Conservation (phyloP, 2,797 vertebrate genomes). For the Peromyscus aztecus region DNA sequence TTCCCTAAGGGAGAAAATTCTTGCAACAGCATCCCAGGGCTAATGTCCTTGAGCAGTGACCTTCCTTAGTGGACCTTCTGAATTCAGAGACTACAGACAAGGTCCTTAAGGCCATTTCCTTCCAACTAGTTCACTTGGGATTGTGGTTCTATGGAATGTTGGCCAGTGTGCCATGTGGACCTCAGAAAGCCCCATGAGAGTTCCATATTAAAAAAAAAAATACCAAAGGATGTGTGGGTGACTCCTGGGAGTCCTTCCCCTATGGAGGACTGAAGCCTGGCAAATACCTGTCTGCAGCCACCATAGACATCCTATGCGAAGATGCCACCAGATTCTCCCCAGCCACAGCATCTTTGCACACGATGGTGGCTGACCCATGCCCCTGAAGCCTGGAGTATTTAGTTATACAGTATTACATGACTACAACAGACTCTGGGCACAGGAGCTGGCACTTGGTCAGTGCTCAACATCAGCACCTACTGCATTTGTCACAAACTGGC, state of each 20-base stretch:
- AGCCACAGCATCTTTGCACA: no score
- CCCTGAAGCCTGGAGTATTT: accelerated
- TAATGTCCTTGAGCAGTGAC: neutral
- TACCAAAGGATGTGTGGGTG: accelerated
- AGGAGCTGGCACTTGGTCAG: accelerated
- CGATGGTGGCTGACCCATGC: accelerated
- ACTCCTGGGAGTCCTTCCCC: no score
- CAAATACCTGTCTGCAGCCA: neutral
- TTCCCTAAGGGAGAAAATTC: neutral
- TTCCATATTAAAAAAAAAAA: accelerated
- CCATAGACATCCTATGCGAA: accelerated
- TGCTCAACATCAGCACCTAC: accelerated
- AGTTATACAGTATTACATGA: accelerated
- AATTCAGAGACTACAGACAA: neutral
- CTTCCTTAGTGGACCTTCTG: neutral
- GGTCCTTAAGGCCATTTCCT: neutral
- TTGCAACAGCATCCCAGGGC: neutral
- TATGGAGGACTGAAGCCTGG: neutral
- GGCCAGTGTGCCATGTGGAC: accelerated
- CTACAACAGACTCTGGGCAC: accelerated
- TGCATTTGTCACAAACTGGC: accelerated
- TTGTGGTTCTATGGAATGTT: accelerated
- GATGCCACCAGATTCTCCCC: no score
- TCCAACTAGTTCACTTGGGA: accelerated
- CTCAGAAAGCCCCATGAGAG: accelerated